Evolutionary conservation across 2,797 vertebrate genomes (phyloP), one percentile per base, ranked within the genome.

Genomic region (Neosalanx taihuensis): DNA sequence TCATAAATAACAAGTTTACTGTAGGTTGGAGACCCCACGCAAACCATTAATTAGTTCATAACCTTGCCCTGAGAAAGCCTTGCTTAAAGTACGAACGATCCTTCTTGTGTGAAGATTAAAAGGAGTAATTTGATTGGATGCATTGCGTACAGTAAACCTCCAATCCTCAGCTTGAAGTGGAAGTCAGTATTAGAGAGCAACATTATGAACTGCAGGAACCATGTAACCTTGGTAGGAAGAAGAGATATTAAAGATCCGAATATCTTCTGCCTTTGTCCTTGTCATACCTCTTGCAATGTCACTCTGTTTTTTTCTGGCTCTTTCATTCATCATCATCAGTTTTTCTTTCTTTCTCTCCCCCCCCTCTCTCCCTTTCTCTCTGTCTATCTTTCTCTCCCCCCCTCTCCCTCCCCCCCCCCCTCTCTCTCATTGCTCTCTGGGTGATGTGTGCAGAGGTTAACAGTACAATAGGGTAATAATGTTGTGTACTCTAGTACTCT

Each of bases 1-100:
- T 86, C 85, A 90, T 89, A 89, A 87, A 90, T 88, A 86, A 84
- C 81, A 82, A 84, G 85, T 31, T 82, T 88, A 80, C 73, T 73
- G 72, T 56, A 73, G 72, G 71, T 62, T 66, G 79, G 79, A 83
- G 79, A 81, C 83, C 87, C 84, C 87, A 88, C 86, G 81, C 58
- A n/a, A 15, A 30, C 12, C 79, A 80, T 72, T 88, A 85, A 89
- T 87, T 87, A 85, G 49, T 78, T 83, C n/a, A 70, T 72, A 83
- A 83, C 33, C 46, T 78, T 67, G 76, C 76, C 81, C 77, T 72
- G 35, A 82, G 84, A 85, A 86, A 84, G 81, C 73, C 7, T 83
- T 88, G 73, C 86, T 89, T 87, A 85, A 84, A 84, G 76, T 67
- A 78, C 75, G 84, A 73, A 73, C 82, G 83, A 81, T 71, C 73